Evolutionary conservation across 2,888 invertebrate genomes (phyloP).

Genomic region (Diaperis boleti): DNA sequence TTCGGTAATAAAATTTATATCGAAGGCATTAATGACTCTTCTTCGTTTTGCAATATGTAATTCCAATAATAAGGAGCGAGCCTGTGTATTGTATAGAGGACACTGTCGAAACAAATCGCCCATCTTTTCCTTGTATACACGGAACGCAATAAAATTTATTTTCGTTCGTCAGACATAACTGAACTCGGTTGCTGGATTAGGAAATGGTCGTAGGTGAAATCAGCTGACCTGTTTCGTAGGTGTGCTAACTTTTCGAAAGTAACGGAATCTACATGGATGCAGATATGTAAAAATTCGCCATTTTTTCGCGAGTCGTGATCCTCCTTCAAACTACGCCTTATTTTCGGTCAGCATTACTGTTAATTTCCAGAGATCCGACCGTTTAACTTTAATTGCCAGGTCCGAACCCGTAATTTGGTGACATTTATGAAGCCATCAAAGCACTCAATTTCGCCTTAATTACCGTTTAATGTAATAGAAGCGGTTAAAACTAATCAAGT

Average conservation of each 20-base stretch:
- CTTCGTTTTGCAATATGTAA: slow-evolving; percentile 48
- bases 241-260: slow-evolving; percentile 35
- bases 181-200: slow-evolving; percentile 39
- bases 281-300: slow-evolving; percentile 34
- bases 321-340: slow-evolving; percentile 18
- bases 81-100: slow-evolving; percentile 18
- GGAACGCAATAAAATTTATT: slow-evolving; percentile 34
- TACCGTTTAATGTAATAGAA: slow-evolving; percentile 36
- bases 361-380: slow-evolving; percentile 18
- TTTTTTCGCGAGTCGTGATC: slow-evolving; percentile 29
- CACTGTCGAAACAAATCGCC: slow-evolving; percentile 25
- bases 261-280: slow-evolving; percentile 31
- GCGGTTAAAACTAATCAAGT: slow-evolving; percentile 25
- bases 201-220: slow-evolving; percentile 42
- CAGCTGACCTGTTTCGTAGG: slow-evolving; percentile 40
- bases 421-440: slow-evolving; percentile 38
- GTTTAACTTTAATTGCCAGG: slow-evolving; percentile 30
- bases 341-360: slow-evolving; percentile 15
- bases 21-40: slow-evolving; percentile 47
- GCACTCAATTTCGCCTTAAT: slow-evolving; percentile 30
- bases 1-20: slow-evolving; percentile 50
- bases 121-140: slow-evolving; percentile 7
- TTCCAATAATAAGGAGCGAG: slow-evolving; percentile 46
- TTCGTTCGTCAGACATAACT: slow-evolving; percentile 33
- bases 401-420: slow-evolving; percentile 35